Evolutionary conservation across 2,888 invertebrate genomes (phyloP).

Genomic region (Conus canariensis): DNA sequence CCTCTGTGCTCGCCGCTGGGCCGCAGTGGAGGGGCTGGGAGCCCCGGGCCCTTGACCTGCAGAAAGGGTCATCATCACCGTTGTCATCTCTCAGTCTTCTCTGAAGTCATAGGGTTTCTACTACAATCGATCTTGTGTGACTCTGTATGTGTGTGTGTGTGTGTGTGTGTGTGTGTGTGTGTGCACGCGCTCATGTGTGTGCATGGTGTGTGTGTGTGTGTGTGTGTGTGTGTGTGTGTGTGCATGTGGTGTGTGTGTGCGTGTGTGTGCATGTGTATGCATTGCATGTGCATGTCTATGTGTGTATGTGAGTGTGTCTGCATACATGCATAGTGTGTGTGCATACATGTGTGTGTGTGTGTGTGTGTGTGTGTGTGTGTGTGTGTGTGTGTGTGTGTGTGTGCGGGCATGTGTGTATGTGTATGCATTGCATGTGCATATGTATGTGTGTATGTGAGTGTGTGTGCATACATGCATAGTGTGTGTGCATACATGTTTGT

Average conservation of each 20-base stretch:
- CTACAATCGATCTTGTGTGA: neutral
- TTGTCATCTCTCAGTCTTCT: neutral
- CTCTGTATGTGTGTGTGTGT: constrained; percentile 15
- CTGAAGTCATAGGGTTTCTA: too few species aligned
- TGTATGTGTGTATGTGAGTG: too few species aligned
- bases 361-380: too few species aligned
- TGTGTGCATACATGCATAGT: too few species aligned
- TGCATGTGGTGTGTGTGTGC: constrained; percentile 18
- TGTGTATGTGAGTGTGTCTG: neutral
- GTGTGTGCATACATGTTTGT: too few species aligned
- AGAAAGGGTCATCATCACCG: neutral
- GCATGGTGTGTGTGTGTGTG: constrained; percentile 31
- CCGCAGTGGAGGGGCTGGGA: constrained; percentile 78
- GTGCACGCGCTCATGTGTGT: neutral
- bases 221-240: constrained; percentile 36
- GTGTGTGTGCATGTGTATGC: neutral
- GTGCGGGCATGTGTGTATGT: too few species aligned
- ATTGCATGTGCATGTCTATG: neutral
- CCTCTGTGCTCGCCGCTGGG: constrained; percentile 89
- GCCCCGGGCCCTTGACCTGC: constrained; percentile 60
- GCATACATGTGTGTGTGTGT: too few species aligned
- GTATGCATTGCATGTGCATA: too few species aligned
- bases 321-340: too few species aligned
- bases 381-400: too few species aligned
- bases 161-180: neutral